Conservation (phyloP, 1,140 invertebrate species). For the Manduca sexta region DNA sequence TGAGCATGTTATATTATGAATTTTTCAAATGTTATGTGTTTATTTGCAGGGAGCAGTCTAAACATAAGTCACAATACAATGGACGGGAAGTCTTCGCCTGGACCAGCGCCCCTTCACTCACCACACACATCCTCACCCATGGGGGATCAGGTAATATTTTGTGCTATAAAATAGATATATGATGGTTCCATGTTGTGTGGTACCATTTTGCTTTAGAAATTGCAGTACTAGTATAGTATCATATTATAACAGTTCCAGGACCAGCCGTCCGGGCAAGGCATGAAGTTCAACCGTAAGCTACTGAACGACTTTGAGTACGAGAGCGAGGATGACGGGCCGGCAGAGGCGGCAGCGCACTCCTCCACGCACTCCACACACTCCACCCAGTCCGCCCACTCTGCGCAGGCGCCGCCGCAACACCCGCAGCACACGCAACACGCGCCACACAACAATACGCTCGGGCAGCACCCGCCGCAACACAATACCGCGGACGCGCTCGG, state of each 20-base stretch:
- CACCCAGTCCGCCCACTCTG: constrained; percentile 15
- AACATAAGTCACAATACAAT: constrained; percentile 48
- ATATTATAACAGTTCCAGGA: constrained; percentile 65
- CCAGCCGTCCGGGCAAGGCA: constrained; percentile 34
- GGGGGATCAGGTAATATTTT: constrained; percentile 57
- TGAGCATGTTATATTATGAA: no score
- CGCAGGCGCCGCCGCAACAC: constrained; percentile 16
- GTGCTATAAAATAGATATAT: no score
- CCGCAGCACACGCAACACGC: constrained; percentile 5
- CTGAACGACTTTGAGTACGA: constrained; percentile 72
- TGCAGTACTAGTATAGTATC: no score
- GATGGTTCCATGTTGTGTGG: no score
- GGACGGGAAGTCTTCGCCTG: constrained; percentile 51
- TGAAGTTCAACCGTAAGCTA: constrained; percentile 65
- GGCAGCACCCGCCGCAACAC: no score
- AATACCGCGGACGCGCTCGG: constrained; percentile 57
- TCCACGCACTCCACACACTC: constrained; percentile 13
- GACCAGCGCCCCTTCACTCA: constrained; percentile 36
- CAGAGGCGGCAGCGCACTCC: constrained; percentile 15
- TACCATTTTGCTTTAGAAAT: no score
- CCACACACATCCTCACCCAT: constrained; percentile 46
- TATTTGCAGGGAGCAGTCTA: constrained; percentile 49
- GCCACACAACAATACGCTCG: constrained; percentile 17
- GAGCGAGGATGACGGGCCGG: constrained; percentile 57
- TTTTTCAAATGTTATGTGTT: background rate